phyloP scores from a whole-genome alignment of 2,113 vertebrate species.

The Aegithalos caudatus region DNA sequence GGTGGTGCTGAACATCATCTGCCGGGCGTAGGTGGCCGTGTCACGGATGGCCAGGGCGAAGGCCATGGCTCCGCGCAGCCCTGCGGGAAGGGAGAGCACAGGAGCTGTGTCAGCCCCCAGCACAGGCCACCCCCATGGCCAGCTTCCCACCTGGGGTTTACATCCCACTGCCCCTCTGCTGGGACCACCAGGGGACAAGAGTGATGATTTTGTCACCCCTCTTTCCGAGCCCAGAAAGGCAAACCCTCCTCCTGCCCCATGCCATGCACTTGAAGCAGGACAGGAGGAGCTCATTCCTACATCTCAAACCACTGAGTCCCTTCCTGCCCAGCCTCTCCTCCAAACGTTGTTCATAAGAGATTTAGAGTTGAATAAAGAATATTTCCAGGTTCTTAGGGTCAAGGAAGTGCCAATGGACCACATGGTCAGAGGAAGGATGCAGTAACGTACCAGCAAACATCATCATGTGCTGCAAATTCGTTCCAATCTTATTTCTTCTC shows the following conservation, averaged over 20 bases:
- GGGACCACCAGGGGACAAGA: background rate
- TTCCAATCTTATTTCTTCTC: constrained; percentile 91
- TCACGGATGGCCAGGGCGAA: constrained; percentile 96
- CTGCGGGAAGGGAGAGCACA: constrained; percentile 53
- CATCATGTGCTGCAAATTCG: constrained; percentile 99
- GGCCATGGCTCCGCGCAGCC: constrained; percentile 95
- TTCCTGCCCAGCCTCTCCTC: background rate
- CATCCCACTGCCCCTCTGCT: background rate
- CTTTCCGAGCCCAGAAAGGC: background rate
- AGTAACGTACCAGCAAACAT: constrained; percentile 92
- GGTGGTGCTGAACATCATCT: constrained; percentile 97
- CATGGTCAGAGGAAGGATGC: background rate
- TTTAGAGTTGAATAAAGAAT: background rate
- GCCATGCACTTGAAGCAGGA: fast-evolving
- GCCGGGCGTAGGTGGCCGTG: constrained; percentile 90
- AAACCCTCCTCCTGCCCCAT: background rate
- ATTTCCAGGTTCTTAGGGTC: background rate
- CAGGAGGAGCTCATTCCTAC: background rate
- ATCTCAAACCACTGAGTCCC: background rate
- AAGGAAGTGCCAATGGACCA: background rate
- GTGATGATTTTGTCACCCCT: background rate
- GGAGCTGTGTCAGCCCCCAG: background rate
- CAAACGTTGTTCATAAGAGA: background rate
- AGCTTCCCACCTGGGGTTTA: background rate
- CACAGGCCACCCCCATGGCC: background rate